These are phyloP conservation scores for Acipenser ruthenus DNA, from an alignment of 2,797 vertebrate genomes.

Conservation along the genomic window DNA sequence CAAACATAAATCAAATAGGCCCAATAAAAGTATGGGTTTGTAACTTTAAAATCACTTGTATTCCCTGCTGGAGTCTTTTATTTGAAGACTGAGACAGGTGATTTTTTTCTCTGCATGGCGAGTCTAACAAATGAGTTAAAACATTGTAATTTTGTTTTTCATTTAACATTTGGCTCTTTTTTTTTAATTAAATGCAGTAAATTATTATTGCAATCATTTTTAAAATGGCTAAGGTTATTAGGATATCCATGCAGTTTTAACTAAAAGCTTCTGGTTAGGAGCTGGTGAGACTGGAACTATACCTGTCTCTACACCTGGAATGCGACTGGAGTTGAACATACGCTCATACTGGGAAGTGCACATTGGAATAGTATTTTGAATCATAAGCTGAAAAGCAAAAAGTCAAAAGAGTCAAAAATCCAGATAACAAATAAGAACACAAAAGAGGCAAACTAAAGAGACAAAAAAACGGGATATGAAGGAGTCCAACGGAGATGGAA, in stretches of 20 bases:
- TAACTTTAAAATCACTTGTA: too few species aligned
- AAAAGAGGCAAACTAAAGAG: slow-evolving; percentile 30
- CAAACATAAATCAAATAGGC: too few species aligned
- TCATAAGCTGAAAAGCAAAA: slow-evolving; percentile 79
- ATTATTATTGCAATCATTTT: too few species aligned
- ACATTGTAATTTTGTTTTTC: neutral
- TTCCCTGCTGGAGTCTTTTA: too few species aligned
- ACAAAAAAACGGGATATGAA: slow-evolving; percentile 32
- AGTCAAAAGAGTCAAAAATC: slow-evolving; percentile 56
- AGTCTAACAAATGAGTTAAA: neutral
- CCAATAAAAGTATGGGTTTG: too few species aligned
- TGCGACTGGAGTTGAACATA: slow-evolving; percentile 72
- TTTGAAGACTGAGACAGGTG: neutral
- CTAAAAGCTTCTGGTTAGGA: too few species aligned
- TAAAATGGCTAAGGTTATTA: too few species aligned
- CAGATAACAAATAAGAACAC: slow-evolving; percentile 31
- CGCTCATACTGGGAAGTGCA: slow-evolving; percentile 72
- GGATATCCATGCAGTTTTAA: too few species aligned
- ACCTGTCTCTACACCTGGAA: slow-evolving; percentile 76
- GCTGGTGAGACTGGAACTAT: slow-evolving; percentile 49
- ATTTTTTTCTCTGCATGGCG: neutral
- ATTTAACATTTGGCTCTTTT: neutral
- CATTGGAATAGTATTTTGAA: slow-evolving; percentile 72
- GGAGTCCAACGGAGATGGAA: slow-evolving; percentile 20
- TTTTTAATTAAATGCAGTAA: neutral